Conservation (phyloP, 1,140 invertebrate species). For the Caenorhabditis elegans region WBcel235 BX284604.4:12339001-12339500, state of each 20-base stretch:
- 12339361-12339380: constrained; percentile 24
- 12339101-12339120: background rate
- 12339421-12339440: constrained; percentile 94
- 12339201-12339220: background rate
- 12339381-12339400: background rate
- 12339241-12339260: background rate
- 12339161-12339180: background rate
- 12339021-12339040: background rate
- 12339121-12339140: background rate
- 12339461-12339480: constrained; percentile 61
- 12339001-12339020: constrained; percentile 83
- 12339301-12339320: background rate
- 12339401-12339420: constrained; percentile 75
- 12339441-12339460: constrained; percentile 84
- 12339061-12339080: background rate
- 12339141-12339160: background rate
- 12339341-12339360: constrained; percentile 71
- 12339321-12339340: background rate
- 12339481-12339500: constrained; percentile 49
- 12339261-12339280: background rate
- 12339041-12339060: background rate
- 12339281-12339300: background rate
- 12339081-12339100: constrained; percentile 2
- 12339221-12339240: background rate
- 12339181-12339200: background rate